Evolutionary conservation across 1,140 invertebrate genomes (phyloP).

Genomic region (Oedothorax gibbosus): DNA sequence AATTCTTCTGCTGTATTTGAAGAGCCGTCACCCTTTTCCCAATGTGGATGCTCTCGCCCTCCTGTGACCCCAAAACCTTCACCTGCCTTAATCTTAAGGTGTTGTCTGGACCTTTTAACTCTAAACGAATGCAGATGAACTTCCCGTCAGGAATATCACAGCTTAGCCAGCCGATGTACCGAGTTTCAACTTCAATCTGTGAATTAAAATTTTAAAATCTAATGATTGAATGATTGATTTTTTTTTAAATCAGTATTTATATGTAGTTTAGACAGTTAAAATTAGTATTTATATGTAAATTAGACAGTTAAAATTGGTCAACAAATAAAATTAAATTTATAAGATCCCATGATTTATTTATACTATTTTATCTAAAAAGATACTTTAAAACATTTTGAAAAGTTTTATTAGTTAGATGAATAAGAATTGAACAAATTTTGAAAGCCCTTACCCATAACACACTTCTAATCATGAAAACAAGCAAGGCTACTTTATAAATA

Average conservation of each 20-base stretch:
- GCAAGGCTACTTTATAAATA: not conserved
- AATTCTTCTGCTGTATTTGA: constrained; percentile 83
- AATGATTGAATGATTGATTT: not conserved
- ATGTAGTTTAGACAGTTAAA: not conserved
- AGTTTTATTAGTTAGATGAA: not conserved
- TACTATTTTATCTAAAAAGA: not conserved
- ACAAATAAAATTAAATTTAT: too few species aligned
- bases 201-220: not conserved
- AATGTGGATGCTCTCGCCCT: constrained; percentile 60
- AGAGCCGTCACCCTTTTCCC: constrained; percentile 58
- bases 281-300: not conserved
- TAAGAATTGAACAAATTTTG: too few species aligned
- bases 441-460: too few species aligned
- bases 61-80: constrained; percentile 68
- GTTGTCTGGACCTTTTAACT: constrained; percentile 91
- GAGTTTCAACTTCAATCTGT: constrained; percentile 82
- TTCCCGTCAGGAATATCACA: constrained; percentile 79
- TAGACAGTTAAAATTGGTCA: not conserved
- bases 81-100: constrained; percentile 90
- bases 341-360: not conserved
- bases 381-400: not conserved
- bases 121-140: constrained; percentile 76
- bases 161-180: constrained; percentile 87
- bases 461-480: not conserved
- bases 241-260: not conserved